Conservation (phyloP, 2,113 vertebrate species). For the Cervus canadensis region DNA sequence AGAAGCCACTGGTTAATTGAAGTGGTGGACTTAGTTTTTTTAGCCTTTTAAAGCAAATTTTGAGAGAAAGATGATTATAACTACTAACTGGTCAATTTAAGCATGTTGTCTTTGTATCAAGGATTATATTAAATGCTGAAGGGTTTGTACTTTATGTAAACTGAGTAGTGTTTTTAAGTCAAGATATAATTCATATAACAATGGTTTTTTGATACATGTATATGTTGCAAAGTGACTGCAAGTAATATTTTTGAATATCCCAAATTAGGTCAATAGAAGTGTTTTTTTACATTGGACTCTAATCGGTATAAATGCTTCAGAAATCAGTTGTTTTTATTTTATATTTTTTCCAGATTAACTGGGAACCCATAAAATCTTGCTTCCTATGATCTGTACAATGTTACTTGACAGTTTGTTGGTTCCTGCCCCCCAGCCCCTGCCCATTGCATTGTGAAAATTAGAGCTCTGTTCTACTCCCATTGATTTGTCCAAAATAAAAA, state of each 20-base stretch:
- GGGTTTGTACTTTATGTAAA: conserved; percentile 5
- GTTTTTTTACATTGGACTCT: not conserved
- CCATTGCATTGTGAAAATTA: conserved; percentile 12
- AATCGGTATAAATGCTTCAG: not conserved
- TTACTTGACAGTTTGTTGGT: not conserved
- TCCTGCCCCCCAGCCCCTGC: not conserved
- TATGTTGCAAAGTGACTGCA: not conserved
- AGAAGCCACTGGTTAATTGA: not conserved
- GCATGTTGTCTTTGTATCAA: not conserved
- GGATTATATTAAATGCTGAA: not conserved
- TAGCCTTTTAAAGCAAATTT: conserved; percentile 16
- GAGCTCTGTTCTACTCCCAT: not conserved
- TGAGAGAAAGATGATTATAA: not conserved
- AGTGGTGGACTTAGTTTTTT: not conserved
- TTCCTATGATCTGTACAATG: not conserved
- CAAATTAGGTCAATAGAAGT: not conserved
- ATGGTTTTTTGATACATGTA: not conserved
- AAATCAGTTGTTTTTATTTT: conserved; percentile 3
- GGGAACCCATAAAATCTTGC: not conserved
- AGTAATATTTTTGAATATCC: conserved; percentile 9
- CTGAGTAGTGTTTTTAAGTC: not conserved
- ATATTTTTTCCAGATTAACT: not conserved
- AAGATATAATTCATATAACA: not conserved
- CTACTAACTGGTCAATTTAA: conserved; percentile 15
- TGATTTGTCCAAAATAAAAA: conserved; percentile 49